Evolutionary conservation across 2,888 invertebrate species (phyloP), one percentile per base, ranked within the genome.

Genomic region (Furcula furcula): DNA sequence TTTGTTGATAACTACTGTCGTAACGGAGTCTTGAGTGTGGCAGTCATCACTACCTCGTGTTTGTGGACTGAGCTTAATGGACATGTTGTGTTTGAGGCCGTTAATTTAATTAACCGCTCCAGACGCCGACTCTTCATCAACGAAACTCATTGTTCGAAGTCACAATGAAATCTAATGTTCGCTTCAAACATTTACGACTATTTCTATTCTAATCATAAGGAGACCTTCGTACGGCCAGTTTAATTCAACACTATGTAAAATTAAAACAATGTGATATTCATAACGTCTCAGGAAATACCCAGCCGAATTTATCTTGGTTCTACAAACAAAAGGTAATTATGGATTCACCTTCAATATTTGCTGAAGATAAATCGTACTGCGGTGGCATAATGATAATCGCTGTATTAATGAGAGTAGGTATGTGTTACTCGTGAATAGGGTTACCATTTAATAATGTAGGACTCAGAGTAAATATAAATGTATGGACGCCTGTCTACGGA

Each of bases 41-140:
- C 46, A 40, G 51, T 41, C 44, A 31, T 42, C 46, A 47, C 31
- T 40, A 44, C 37, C 59, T 58, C 51, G 46, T 75, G 67, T 79
- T 77, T 76, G 69, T 69, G 52, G 55, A 68, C 57, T 30, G 43
- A 41, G 64, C 63, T 62, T 85, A 86, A 86, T 87, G 84, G 80
- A 79, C 60, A 77, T 75, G 75, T 67, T 79, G 66, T 85, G 84
- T 82, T 76, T 65, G 51, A 48, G 64, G 46, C 66, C 76, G 86
- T 77, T 85, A 83, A 85, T 83, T 84, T 61, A 79, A 86, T 87
- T 86, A 87, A 76, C 68, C 56, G 53, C 53, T 58, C 58, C 70
- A 67, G 63, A 60, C 66, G 59, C 52, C 55, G 52, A 58, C 59
- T 54, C 62, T 57, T 65, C 69, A 71, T 80, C 74, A 79, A 79